phyloP scores from a whole-genome alignment of 2,888 invertebrate genomes.

The Anorthoa munda region DNA sequence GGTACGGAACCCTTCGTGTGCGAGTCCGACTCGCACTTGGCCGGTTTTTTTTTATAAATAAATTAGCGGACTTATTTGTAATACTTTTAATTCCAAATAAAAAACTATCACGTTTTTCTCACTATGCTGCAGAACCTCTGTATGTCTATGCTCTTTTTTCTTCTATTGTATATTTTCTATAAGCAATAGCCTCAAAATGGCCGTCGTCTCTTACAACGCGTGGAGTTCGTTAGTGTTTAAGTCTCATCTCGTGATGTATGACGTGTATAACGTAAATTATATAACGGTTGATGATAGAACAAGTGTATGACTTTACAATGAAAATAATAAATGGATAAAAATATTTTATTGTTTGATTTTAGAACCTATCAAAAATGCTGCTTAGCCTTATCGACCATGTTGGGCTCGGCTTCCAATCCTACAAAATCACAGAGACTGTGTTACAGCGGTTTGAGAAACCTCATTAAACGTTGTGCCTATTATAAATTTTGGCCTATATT shows the following conservation, averaged over 20 bases:
- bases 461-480: too few species aligned
- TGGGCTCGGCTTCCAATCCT: too few species aligned
- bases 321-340: conserved; percentile 88
- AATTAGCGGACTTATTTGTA: neutral
- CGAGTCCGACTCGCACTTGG: too few species aligned
- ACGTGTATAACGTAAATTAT: conserved; percentile 85
- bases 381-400: too few species aligned
- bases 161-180: too few species aligned
- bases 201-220: conserved; percentile 70
- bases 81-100: neutral
- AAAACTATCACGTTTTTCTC: too few species aligned
- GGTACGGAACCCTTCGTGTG: too few species aligned
- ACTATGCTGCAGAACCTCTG: neutral
- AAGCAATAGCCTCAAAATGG: conserved; percentile 5
- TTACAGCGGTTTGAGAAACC: too few species aligned
- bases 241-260: conserved; percentile 77
- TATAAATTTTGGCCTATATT: too few species aligned
- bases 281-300: conserved; percentile 88
- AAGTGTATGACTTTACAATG: conserved; percentile 90
- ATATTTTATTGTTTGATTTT: conserved; percentile 58
- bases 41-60: conserved; percentile 4
- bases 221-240: conserved; percentile 71
- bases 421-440: too few species aligned
- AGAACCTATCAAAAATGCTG: neutral
- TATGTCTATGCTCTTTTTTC: neutral